phyloP scores from a whole-genome alignment of 1,140 invertebrate species.

The Papilio helenus region DNA sequence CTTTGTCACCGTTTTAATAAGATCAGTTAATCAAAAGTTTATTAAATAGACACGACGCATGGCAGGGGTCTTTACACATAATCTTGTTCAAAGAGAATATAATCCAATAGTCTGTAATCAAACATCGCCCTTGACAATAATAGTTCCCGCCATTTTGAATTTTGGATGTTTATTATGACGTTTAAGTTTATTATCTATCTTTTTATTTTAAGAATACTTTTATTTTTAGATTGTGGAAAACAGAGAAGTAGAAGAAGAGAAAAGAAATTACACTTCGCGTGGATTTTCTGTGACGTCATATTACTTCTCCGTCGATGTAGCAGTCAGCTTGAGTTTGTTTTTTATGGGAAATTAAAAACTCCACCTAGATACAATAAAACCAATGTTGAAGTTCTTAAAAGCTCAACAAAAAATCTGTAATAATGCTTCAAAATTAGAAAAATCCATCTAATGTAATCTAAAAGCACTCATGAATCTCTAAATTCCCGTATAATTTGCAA shows the following conservation, averaged over 20 bases:
- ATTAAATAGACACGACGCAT: constrained; percentile 2
- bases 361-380: too few relatives aligned
- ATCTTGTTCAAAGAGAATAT: constrained; percentile 6
- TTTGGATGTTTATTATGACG: neutral
- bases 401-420: neutral
- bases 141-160: constrained; percentile 6
- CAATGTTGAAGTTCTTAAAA: too few relatives aligned
- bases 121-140: constrained; percentile 15
- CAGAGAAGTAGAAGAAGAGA: neutral
- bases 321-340: too few relatives aligned
- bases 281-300: too few relatives aligned
- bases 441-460: constrained; percentile 1
- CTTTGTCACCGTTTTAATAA: neutral
- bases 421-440: neutral
- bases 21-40: constrained; percentile 3
- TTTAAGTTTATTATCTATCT: constrained; percentile 7
- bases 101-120: constrained; percentile 9
- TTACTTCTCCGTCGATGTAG: too few relatives aligned
- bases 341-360: too few relatives aligned
- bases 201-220: too few relatives aligned
- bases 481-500: constrained; percentile 24
- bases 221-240: too few relatives aligned
- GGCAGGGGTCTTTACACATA: neutral
- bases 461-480: constrained; percentile 15
- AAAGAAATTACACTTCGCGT: too few relatives aligned